Conservation (phyloP, 2,888 invertebrate species). For the Idaea biselata region DNA sequence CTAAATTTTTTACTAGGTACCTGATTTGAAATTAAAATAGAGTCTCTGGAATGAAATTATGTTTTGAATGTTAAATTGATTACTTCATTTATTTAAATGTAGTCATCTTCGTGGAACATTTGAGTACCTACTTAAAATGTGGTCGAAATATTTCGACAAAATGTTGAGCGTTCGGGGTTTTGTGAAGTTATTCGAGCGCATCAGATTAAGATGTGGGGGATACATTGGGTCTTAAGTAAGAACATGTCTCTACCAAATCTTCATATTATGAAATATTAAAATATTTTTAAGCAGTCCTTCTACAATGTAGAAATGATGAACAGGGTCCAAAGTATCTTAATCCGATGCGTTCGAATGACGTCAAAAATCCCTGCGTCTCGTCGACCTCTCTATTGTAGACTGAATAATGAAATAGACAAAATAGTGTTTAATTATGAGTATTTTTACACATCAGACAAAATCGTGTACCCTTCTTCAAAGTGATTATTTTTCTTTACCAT, state of each 20-base stretch:
- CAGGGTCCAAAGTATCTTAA: too few relatives aligned
- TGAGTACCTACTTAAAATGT: conserved; percentile 20
- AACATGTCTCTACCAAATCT: too few relatives aligned
- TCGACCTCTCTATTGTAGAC: too few relatives aligned
- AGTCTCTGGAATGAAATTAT: conserved; percentile 31
- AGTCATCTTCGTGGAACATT: conserved; percentile 26
- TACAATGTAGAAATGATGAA: too few relatives aligned
- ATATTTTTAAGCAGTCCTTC: too few relatives aligned
- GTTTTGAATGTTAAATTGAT: conserved; percentile 39
- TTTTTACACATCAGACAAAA: conserved; percentile 10
- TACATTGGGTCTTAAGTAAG: too few relatives aligned
- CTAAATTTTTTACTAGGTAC: conserved; percentile 9
- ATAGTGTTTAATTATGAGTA: background rate
- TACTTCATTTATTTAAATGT: conserved; percentile 30
- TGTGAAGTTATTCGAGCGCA: too few relatives aligned
- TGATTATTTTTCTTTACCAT: conserved; percentile 5
- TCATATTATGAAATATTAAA: too few relatives aligned
- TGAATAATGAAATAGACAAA: background rate
- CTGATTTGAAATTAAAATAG: conserved; percentile 44
- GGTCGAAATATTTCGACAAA: conserved; percentile 20
- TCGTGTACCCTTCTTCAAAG: background rate
- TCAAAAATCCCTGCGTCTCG: too few relatives aligned
- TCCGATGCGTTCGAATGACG: too few relatives aligned
- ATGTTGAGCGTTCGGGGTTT: too few relatives aligned
- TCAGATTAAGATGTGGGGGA: too few relatives aligned